Percentiles rank a stretch among this genome's conserved stretches.
Conservation (phyloP, 2,888 invertebrate species). For the Lasioglossum morio region DNA sequence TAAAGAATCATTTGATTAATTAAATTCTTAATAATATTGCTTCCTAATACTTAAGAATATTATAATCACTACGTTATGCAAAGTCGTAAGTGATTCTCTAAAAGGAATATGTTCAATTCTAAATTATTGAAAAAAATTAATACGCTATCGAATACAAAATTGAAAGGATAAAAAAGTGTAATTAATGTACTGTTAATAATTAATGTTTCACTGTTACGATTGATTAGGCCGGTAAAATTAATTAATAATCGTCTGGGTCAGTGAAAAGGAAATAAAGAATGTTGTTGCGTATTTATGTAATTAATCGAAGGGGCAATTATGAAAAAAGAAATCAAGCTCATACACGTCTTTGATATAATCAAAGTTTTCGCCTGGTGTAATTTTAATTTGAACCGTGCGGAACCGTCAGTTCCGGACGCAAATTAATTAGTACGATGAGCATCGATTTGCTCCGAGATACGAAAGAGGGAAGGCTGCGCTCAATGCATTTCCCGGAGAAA, state of each 20-base stretch:
- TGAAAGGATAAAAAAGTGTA: not conserved
- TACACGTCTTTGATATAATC: not conserved
- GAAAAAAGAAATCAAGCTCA: not conserved
- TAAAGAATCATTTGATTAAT: not conserved
- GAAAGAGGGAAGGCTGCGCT: constrained; percentile 32
- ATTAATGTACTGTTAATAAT: not conserved
- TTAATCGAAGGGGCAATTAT: not conserved
- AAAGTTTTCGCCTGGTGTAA: not conserved
- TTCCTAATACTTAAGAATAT: not conserved
- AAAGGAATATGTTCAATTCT: not conserved
- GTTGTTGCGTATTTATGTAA: not conserved
- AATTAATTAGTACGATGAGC: constrained; percentile 38
- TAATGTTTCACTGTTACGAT: not conserved
- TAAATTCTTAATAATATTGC: not conserved
- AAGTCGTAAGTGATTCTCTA: not conserved
- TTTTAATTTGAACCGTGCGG: constrained; percentile 16
- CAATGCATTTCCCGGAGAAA: constrained; percentile 40
- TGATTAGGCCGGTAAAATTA: not conserved
- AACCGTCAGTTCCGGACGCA: not conserved
- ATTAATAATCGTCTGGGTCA: not conserved
- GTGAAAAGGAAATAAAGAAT: not conserved
- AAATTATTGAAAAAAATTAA: not conserved
- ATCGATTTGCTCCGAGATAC: constrained; percentile 34
- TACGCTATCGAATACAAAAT: not conserved
- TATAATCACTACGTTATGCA: not conserved